Percentiles rank a stretch among this genome's conserved stretches.
Evolutionary conservation across 2,113 vertebrate genomes (phyloP).

Genomic region (Thalassoma bifasciatum): DNA sequence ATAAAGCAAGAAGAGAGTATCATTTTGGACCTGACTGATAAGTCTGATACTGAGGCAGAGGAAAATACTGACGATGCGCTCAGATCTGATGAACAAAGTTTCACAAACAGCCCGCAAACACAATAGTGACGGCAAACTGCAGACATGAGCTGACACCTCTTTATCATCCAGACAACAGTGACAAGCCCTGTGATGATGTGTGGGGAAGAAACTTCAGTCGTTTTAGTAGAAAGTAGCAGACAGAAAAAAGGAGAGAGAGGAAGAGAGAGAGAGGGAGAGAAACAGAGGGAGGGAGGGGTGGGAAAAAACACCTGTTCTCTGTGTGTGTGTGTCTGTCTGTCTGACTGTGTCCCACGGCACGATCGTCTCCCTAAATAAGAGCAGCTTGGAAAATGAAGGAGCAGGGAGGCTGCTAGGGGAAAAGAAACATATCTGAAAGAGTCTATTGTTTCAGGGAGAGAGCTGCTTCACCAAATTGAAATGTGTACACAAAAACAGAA

Average conservation of each 20-base stretch:
- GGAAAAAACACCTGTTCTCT: constrained; percentile 33
- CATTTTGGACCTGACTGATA: too few relatives aligned
- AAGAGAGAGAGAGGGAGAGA: too few relatives aligned
- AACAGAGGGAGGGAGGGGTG: background rate
- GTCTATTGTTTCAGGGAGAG: constrained; percentile 32
- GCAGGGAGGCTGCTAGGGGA: background rate
- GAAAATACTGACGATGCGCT: background rate
- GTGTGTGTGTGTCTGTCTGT: constrained; percentile 33
- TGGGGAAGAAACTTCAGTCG: constrained; percentile 46
- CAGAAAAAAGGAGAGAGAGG: background rate
- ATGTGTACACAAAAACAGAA: constrained; percentile 36
- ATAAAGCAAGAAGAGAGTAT: too few relatives aligned
- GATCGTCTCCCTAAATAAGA: constrained; percentile 64
- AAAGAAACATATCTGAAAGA: constrained; percentile 35
- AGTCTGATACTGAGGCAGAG: too few relatives aligned
- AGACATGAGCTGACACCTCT: constrained; percentile 49
- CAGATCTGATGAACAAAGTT: constrained; percentile 44
- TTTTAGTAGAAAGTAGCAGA: constrained; percentile 29
- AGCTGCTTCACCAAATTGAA: constrained; percentile 33
- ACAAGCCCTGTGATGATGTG: constrained; percentile 39
- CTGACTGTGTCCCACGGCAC: constrained; percentile 47
- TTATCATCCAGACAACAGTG: constrained; percentile 49
- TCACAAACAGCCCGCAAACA: constrained; percentile 49
- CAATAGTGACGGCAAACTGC: constrained; percentile 35
- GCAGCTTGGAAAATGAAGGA: constrained; percentile 53